Evolutionary conservation across 2,797 vertebrate species (phyloP).

Genomic region (Hirundo rustica): DNA sequence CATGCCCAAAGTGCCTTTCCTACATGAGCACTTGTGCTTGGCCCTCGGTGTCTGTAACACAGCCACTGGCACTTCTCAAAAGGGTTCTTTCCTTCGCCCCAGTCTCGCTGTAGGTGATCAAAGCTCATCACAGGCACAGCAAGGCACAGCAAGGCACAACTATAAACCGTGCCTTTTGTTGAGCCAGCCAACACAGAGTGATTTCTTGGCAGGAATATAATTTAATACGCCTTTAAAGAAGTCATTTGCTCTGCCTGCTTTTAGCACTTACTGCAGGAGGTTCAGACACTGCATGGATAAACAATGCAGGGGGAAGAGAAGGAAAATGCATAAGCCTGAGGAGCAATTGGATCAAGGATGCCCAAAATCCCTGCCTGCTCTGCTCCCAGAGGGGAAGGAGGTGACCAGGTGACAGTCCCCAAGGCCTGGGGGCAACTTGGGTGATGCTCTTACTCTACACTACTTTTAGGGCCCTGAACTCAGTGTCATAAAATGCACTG

Average conservation of each 20-base stretch:
- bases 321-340: neutral
- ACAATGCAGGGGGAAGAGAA: neutral
- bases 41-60: neutral
- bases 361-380: neutral
- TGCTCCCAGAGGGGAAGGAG: neutral
- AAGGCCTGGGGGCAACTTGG: neutral
- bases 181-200: conserved; percentile 34
- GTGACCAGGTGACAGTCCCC: neutral
- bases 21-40: neutral
- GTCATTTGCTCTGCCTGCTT: neutral
- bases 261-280: neutral
- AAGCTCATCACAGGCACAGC: conserved; percentile 24
- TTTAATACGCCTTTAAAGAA: neutral
- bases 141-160: neutral
- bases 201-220: conserved; percentile 19
- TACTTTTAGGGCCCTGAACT: neutral
- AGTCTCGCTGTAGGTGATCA: neutral
- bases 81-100: neutral
- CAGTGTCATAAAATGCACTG: neutral
- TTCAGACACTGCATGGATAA: neutral
- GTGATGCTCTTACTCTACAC: neutral
- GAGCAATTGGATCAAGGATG: neutral
- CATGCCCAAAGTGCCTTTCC: neutral
- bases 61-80: neutral
- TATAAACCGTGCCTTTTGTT: neutral